phyloP scores from a whole-genome alignment of 2,888 invertebrate genomes.

The Notodonta dromedarius region DNA sequence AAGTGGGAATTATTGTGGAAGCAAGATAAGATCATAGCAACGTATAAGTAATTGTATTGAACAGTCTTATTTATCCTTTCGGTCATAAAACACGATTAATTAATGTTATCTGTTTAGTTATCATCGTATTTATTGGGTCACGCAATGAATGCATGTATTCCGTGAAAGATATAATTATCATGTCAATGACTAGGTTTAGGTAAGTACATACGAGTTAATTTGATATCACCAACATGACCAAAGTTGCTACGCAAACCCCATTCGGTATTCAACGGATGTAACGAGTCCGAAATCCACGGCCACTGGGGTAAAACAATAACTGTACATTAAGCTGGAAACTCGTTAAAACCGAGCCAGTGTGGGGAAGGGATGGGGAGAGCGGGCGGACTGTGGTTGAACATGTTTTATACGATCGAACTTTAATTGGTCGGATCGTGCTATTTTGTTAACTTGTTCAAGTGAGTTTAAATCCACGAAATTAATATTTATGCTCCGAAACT shows the following conservation, averaged over 20 bases:
- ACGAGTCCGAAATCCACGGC: constrained; percentile 60
- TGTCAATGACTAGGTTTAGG: too few relatives aligned
- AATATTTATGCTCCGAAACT: too few relatives aligned
- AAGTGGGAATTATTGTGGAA: neutral
- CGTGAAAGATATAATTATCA: neutral
- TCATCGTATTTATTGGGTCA: constrained; percentile 13
- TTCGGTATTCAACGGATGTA: constrained; percentile 59
- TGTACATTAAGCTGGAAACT: constrained; percentile 78
- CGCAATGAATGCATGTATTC: neutral
- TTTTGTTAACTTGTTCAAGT: constrained; percentile 42
- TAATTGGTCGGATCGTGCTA: constrained; percentile 58
- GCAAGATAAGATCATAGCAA: neutral
- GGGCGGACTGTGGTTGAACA: constrained; percentile 41
- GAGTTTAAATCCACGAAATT: constrained; percentile 20
- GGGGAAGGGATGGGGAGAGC: constrained; percentile 43
- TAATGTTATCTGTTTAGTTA: constrained; percentile 8
- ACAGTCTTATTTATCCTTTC: neutral
- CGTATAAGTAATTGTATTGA: neutral
- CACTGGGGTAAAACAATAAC: constrained; percentile 76
- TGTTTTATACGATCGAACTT: constrained; percentile 70
- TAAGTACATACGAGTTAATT: constrained; percentile 32
- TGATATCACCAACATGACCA: constrained; percentile 8
- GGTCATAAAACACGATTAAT: neutral
- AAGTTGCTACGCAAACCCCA: constrained; percentile 28
- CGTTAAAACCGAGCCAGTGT: constrained; percentile 65